A percentile compares a stretch with the other conserved stretches of the same genome.
Evolutionary conservation across 1,140 invertebrate species (phyloP).

Genomic region (Calosoma granatense): DNA sequence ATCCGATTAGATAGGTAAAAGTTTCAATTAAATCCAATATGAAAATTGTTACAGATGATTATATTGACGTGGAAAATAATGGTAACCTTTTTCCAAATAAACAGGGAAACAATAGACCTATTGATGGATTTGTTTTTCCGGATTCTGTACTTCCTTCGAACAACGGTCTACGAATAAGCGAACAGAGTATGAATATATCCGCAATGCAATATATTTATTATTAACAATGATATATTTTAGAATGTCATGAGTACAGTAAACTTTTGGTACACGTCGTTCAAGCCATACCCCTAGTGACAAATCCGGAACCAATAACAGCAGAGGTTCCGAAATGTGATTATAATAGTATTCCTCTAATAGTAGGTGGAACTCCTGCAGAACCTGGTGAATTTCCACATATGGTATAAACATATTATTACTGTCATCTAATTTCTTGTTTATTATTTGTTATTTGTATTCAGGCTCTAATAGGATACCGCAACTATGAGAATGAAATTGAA

Average conservation of each 20-base stretch:
- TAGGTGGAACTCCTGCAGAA: conserved; percentile 39
- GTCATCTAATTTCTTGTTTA: not conserved
- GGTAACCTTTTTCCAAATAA: not conserved
- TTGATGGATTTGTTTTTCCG: conserved; percentile 9
- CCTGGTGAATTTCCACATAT: conserved; percentile 49
- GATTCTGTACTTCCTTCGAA: conserved; percentile 9
- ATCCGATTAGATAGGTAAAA: too few relatives aligned
- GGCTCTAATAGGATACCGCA: conserved; percentile 24
- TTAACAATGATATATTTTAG: conserved; percentile 22
- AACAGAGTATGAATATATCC: conserved; percentile 18
- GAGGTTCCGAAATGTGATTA: conserved; percentile 33
- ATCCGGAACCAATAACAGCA: conserved; percentile 25
- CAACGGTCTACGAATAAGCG: conserved; percentile 15
- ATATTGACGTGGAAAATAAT: too few relatives aligned
- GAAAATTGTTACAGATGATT: not conserved
- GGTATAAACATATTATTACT: conserved; percentile 31
- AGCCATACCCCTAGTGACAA: conserved; percentile 28
- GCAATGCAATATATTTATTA: not conserved
- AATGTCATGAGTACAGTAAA: conserved; percentile 35
- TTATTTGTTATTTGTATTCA: conserved; percentile 3
- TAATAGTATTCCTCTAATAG: conserved; percentile 37
- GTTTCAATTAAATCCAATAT: too few relatives aligned
- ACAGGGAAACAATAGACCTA: not conserved
- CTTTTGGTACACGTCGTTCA: conserved; percentile 26
- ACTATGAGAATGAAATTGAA: conserved; percentile 22